Percentiles rank a stretch among this genome's conserved stretches.
phyloP scores from a whole-genome alignment of 2,113 vertebrate genomes.

The Corapipo altera region DNA sequence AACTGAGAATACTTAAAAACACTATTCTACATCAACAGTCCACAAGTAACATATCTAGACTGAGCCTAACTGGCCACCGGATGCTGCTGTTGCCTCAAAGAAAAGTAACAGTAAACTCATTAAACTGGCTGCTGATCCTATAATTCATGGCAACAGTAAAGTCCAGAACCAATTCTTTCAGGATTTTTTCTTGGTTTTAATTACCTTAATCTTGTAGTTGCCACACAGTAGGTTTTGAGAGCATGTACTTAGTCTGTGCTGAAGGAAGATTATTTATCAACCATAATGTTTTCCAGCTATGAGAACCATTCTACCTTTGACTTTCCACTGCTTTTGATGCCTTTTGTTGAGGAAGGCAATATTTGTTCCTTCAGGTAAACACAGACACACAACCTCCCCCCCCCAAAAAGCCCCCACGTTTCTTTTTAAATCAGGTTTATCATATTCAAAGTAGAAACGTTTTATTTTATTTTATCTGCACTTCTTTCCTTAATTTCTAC shows the following conservation, averaged over 20 bases:
- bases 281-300: background rate
- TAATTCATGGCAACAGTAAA: constrained; percentile 17
- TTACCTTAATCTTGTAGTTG: constrained; percentile 3
- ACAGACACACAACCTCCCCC: background rate
- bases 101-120: constrained; percentile 48
- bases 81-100: constrained; percentile 44
- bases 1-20: background rate
- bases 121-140: constrained; percentile 46
- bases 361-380: background rate
- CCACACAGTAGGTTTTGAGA: background rate
- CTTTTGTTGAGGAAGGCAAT: background rate
- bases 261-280: background rate
- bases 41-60: background rate
- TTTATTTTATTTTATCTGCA: background rate
- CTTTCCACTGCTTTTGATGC: background rate
- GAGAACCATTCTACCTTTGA: background rate
- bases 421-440: background rate
- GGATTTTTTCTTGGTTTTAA: constrained; percentile 11
- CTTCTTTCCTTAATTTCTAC: background rate
- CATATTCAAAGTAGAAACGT: background rate
- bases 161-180: constrained; percentile 27
- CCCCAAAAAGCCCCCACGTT: too few relatives aligned
- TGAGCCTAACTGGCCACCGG: constrained; percentile 40
- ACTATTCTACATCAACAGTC: background rate
- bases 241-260: background rate